Base-by-base conservation (phyloP, 2,888 invertebrate genomes). In the Auanema freiburgensis region DNA sequence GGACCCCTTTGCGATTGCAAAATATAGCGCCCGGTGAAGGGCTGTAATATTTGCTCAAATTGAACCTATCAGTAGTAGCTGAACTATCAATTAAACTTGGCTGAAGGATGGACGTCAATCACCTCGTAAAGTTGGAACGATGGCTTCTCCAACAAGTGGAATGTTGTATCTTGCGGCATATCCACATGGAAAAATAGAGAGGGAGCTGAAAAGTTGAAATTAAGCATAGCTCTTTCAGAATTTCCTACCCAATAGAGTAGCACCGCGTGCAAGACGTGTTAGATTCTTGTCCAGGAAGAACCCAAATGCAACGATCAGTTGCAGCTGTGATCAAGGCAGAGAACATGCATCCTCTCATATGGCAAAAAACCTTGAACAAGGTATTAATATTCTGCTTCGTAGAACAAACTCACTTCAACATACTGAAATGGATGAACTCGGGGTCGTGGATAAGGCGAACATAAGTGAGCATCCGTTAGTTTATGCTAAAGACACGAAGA, bases 341-440 rank as follows among this genome's bases (percentile, higher is more conserved):
- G 16, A 43, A 40, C 59, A 59, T 59, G 16, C 42, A 12, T 18
- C 59, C 51, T 2, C 42, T 16, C 16, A 43, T 43, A 50, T 59
- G 52, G 41, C 21, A 52, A 42, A 59, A 59, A 18, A 49, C 46
- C 59, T 59, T 46, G 3, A 16, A 18, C 3, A 18, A 5, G 46
- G 16, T n/a, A n/a, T n/a, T n/a, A n/a, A n/a, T n/a, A 46, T 46
- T 46, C 46, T 21, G 10, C 4, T 46, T 33, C 33, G 33, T 49
- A 18, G 50, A 18, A 59, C 12, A 43, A 43, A 16, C 4, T 33
- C 33, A 59, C 59, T 44, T 59, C 59, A 6, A 59, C 53, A 24
- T 51, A 59, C 25, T 59, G 59, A 43, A 52, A 42, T 10, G 40
- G 44, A 18, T 46, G 58, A 5, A 58, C 16, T 25, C 33, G 33